Conservation (phyloP, 2,797 vertebrate genomes). For the Neosalanx taihuensis region DNA sequence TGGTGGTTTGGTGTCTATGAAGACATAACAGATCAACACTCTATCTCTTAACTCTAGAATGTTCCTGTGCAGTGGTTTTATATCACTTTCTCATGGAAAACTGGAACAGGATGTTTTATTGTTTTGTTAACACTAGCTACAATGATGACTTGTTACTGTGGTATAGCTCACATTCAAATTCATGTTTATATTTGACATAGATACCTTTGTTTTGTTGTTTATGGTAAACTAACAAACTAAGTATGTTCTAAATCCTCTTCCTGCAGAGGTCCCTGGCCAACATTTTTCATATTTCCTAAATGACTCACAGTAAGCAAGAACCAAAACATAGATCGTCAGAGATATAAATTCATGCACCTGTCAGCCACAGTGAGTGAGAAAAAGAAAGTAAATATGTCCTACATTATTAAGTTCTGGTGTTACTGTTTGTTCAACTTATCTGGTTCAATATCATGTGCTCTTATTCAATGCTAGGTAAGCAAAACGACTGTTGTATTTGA, state of each 20-base stretch:
- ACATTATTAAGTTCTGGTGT: not conserved
- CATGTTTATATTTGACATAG: too few relatives aligned
- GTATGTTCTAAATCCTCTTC: not conserved
- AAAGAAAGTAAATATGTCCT: not conserved
- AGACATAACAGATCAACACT: constrained; percentile 18
- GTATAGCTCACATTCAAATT: too few relatives aligned
- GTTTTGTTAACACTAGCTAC: too few relatives aligned
- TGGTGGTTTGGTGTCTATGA: constrained; percentile 11
- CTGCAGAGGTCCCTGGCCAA: not conserved
- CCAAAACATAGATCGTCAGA: not conserved
- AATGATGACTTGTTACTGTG: too few relatives aligned
- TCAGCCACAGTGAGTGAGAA: not conserved
- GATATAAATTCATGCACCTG: not conserved
- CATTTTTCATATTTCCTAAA: not conserved
- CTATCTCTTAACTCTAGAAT: not conserved
- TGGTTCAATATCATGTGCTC: not conserved
- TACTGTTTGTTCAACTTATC: not conserved
- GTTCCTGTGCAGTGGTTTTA: constrained; percentile 9
- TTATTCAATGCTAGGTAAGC: not conserved
- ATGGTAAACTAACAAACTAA: too few relatives aligned
- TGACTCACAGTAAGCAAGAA: not conserved
- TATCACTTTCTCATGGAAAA: constrained; percentile 30
- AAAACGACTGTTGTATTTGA: not conserved
- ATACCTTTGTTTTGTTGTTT: too few relatives aligned
- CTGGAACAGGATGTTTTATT: constrained; percentile 34